Base-by-base conservation (phyloP, 1,140 invertebrate genomes). In the Bombus impatiens region DNA sequence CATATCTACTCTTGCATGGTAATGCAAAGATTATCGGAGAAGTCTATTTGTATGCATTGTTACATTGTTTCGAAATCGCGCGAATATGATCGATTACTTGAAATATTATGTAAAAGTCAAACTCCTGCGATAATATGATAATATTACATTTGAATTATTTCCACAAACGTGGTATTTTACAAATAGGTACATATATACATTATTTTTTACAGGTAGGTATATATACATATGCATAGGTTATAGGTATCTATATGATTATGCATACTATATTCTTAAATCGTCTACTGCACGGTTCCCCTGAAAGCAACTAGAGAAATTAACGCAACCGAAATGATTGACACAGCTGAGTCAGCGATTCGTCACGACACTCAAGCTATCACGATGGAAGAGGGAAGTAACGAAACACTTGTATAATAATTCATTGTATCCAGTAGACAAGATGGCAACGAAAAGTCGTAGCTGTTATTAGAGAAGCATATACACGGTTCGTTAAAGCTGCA, bases 371-470 rank as follows among this genome's bases (percentile, higher is more conserved):
- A 10, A 12, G 37, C 65, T 70, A 47, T 62, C 80, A 13, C 35
- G 59, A 62, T 59, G 78, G 57, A 82, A 88, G 65, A 76, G 81
- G 81, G 40, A 88, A 85, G 72, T 62, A 70, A 72, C 68, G 75
- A 86, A 89, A 88, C 70, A 62, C 65, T 75, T 81, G 83, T 79
- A 83, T 76, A 86, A 89, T 89, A 89, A 89, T 86, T 89, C 87
- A 89, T 62, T 37, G 79, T 37, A 22, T 32, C 13, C 53, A 32
- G 3, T 65, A 80, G 68, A 83, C 79, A 53, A 65, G 79, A 75
- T 67, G 72, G 59, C 44, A 13, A 53, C 35, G n/a, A 53, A 80
- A 35, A 53, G 72, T 82, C 78, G 78, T 76, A 35, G 72, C 57
- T 79, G 72, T 88, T 88, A 85, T 89, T 89, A 88, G 47, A 88